phyloP scores from a whole-genome alignment of 2,888 invertebrate species.

The Polyommatus icarus region DNA sequence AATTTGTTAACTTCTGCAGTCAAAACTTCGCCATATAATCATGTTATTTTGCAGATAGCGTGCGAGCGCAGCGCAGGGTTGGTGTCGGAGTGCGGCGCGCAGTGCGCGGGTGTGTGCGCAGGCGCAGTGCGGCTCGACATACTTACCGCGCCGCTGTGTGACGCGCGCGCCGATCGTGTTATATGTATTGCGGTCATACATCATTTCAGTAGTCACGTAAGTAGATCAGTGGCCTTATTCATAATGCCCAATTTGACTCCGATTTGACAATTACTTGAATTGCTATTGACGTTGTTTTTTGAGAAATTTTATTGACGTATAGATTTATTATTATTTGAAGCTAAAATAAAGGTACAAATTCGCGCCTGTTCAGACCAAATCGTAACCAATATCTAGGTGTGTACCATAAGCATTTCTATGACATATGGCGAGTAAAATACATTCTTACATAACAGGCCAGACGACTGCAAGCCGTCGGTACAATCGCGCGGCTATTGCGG shows the following conservation, averaged over 20 bases:
- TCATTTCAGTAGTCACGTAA: slow-evolving; percentile 91
- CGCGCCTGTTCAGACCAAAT: no score
- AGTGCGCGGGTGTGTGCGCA: slow-evolving; percentile 46
- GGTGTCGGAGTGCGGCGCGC: slow-evolving; percentile 54
- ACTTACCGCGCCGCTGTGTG: slow-evolving; percentile 85
- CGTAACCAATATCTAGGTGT: background rate
- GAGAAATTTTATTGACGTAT: no score
- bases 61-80: slow-evolving; percentile 81
- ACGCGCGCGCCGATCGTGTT: slow-evolving; percentile 86
- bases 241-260: background rate
- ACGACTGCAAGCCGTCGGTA: slow-evolving; percentile 85
- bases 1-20: background rate
- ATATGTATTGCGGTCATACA: slow-evolving; percentile 98
- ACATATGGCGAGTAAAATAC: background rate
- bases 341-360: no score
- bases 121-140: slow-evolving; percentile 88
- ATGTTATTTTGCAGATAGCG: slow-evolving; percentile 82
- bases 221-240: slow-evolving; percentile 34
- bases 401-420: no score
- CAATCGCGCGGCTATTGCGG: slow-evolving; percentile 88
- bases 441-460: slow-evolving; percentile 77
- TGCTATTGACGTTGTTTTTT: no score
- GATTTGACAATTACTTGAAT: no score
- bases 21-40: background rate
- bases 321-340: no score